Evolutionary conservation across 2,113 vertebrate genomes (phyloP).

Genomic region (Esox niger): DNA sequence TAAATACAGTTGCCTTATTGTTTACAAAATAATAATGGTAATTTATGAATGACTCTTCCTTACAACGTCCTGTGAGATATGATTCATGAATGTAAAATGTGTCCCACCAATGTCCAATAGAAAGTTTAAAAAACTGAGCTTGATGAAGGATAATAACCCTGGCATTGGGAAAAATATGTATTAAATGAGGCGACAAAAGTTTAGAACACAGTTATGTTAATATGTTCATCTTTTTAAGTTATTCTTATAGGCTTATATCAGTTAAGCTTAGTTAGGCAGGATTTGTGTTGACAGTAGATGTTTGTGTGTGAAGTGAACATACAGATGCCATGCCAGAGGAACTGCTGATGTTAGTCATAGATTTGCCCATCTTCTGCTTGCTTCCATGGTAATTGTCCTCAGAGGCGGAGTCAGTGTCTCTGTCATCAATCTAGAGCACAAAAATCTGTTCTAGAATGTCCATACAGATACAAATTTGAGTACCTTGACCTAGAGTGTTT

Average conservation of each 20-base stretch:
- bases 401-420: constrained; percentile 80
- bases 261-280: neutral
- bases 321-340: constrained; percentile 89
- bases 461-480: neutral
- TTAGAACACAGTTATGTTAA: neutral
- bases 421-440: constrained; percentile 83
- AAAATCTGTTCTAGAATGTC: constrained; percentile 55
- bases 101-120: too few species aligned
- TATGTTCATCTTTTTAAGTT: too few species aligned
- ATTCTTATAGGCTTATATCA: too few species aligned
- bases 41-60: too few species aligned
- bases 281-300: constrained; percentile 11
- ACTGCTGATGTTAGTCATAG: constrained; percentile 84
- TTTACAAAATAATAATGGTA: too few species aligned
- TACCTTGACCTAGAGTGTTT: neutral
- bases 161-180: too few species aligned
- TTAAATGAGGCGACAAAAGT: too few species aligned
- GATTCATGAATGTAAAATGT: too few species aligned
- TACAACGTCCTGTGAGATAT: too few species aligned
- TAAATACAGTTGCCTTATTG: too few species aligned
- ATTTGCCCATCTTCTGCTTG: constrained; percentile 79
- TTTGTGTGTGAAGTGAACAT: constrained; percentile 70
- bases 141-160: too few species aligned
- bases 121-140: too few species aligned
- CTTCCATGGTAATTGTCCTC: constrained; percentile 77